Conservation (phyloP, 2,797 vertebrate species). For the Anisognathus igniventris region DNA sequence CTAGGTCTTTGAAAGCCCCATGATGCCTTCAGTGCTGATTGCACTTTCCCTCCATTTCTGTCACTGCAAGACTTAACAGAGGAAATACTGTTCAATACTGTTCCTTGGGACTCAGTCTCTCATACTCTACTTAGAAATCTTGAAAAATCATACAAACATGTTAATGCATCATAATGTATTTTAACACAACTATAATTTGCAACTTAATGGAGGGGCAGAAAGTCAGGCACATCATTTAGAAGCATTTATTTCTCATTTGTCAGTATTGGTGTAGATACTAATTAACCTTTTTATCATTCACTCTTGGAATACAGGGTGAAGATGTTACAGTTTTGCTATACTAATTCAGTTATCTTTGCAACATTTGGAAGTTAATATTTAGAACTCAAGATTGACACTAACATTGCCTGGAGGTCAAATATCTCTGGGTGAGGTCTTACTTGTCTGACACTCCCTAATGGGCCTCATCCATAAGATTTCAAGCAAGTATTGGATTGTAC, state of each 20-base stretch:
- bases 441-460: not conserved
- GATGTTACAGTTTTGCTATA: not conserved
- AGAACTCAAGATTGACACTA: not conserved
- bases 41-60: not conserved
- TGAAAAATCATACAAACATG: not conserved
- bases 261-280: not conserved
- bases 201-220: not conserved
- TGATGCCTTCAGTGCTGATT: not conserved
- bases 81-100: not conserved
- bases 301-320: not conserved
- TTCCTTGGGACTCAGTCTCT: not conserved
- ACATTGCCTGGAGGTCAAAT: not conserved
- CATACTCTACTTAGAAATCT: not conserved
- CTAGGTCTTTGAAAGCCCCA: not conserved
- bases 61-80: not conserved
- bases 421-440: not conserved
- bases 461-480: not conserved
- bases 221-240: not conserved
- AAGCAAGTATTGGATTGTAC: not conserved
- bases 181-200: not conserved
- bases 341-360: not conserved
- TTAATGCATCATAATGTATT: not conserved
- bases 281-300: not conserved
- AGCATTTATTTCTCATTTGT: not conserved
- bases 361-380: not conserved